Evolutionary conservation across 2,113 vertebrate genomes (phyloP), one percentile per base, ranked within the genome.

Genomic region (Notechis scutatus): DNA sequence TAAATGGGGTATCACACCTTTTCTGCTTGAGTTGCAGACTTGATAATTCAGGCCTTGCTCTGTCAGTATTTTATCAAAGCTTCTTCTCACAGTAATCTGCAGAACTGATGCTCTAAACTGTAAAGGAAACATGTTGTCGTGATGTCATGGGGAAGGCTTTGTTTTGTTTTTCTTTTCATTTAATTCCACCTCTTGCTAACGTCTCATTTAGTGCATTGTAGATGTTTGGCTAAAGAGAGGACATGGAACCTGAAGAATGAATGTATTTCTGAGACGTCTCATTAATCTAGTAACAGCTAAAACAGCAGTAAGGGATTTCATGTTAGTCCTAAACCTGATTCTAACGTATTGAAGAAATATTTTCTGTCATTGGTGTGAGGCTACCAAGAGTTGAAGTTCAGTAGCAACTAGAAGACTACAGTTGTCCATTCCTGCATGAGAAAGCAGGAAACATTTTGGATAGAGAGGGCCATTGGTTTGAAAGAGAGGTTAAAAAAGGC

Each of bases 51-150:
- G 94, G 95, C 45, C 45, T 45, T 45, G 45, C 45, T 45, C 45
- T 45, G 45, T 45, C 97, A 97, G 96, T 96, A 96, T 47, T 97
- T 97, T 97, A 97, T 96, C 96, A 95, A 96, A 95, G 92, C 94
- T 96, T 95, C 95, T 96, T 97, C 96, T 96, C 95, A 95, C 95
- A 95, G 95, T 93, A 95, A 92, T 96, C 95, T 94, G 93, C 93
- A 91, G 96, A 95, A 96, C 96, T 97, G 95, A 94, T 4, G 87
- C 96, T 96, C 94, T 95, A 97, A 96, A 95, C 93, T 93, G 94
- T 95, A 95, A 96, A 97, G 95, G 96, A 96, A 97, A 95, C 95
- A 95, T 97, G 96, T 93, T 93, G 92, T 91, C 88, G 54, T 97
- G 96, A 95, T 96, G 95, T 97, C 95, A 97, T 92, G 93, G 93